Evolutionary conservation across 2,888 invertebrate species (phyloP), one percentile per base, ranked within the genome.

Genomic region (Drosophila eohydei): DNA sequence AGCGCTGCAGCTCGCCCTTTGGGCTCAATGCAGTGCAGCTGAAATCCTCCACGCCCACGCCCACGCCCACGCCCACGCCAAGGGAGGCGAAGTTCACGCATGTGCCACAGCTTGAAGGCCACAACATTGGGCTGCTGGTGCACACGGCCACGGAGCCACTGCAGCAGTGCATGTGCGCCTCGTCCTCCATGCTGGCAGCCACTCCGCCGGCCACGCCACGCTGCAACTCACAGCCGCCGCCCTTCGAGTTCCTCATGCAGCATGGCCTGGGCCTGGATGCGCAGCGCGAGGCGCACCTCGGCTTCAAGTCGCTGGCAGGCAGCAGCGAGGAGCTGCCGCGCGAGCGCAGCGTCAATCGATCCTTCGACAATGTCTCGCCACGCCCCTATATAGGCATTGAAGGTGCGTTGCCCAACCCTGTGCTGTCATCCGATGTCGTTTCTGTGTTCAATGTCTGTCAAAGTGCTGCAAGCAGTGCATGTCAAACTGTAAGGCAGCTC

Each of bases 301-400:
- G 66, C 14, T 88, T 88, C 57, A 63, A 71, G 12, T 71, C 88
- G 1, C 63, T 88, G 26, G 86, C 73, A 0, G 57, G 70, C 28
- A 58, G 58, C 43, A 58, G 58, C 43, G 87, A 75, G 40, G 85
- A 81, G 54, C 30, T 56, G 59, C 56, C 65, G 6, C 74, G 85
- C 32, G 86, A 89, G 7, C 77, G 71, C 40, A 69, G 51, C 69
- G 48, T 77, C 26, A 78, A 79, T 79, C 92, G 92, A 32, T 85
- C 85, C 62, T 92, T 90, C 71, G 91, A 92, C 71, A 92, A 92
- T 85, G 90, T 90, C 11, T 92, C 92, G 60, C 92, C 92, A 64
- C 92, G 92, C 68, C 92, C 91, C 64, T 91, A 92, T 63, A 71
- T 83, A 56, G 88, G 80, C 73, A 89, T 91, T 60, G 91, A 91